Percentiles rank a stretch among this genome's conserved stretches.
phyloP scores from a whole-genome alignment of 2,888 invertebrate species.

The Caenorhabditis imperialis region DNA sequence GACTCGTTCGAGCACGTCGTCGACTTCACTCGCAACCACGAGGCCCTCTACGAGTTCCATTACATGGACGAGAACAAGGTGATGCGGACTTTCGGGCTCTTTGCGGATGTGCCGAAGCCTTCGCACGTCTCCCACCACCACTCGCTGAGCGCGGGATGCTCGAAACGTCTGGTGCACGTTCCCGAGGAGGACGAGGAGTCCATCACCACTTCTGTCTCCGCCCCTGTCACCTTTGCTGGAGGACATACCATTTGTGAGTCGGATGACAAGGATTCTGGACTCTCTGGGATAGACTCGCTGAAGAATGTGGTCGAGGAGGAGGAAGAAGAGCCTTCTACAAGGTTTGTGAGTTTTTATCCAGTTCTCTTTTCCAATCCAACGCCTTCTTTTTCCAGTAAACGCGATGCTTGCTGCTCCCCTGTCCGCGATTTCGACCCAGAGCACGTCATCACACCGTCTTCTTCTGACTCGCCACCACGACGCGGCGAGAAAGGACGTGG shows the following conservation, averaged over 20 bases:
- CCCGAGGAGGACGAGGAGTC: slow-evolving; percentile 47
- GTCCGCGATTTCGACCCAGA: slow-evolving; percentile 57
- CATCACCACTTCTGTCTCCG: slow-evolving; percentile 1
- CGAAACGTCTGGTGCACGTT: slow-evolving; percentile 31
- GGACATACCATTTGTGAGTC: slow-evolving; percentile 5
- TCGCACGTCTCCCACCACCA: slow-evolving; percentile 10
- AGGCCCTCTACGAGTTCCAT: slow-evolving; percentile 91
- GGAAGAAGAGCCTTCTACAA: slow-evolving; percentile 18
- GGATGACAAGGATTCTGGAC: slow-evolving; percentile 57
- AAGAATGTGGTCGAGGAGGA: background rate
- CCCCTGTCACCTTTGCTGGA: slow-evolving; percentile 16
- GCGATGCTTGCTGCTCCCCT: slow-evolving; percentile 75
- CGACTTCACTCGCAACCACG: slow-evolving; percentile 87
- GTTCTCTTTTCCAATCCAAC: background rate
- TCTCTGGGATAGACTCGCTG: slow-evolving; percentile 53
- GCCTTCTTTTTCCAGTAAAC: slow-evolving; percentile 53
- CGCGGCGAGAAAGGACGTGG: slow-evolving; percentile 18
- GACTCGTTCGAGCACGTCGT: slow-evolving; percentile 82
- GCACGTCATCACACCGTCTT: background rate
- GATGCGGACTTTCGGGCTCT: slow-evolving; percentile 58
- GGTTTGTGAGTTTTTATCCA: slow-evolving; percentile 29
- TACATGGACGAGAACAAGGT: slow-evolving; percentile 86
- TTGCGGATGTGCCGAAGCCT: slow-evolving; percentile 32
- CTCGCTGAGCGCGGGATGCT: slow-evolving; percentile 13
- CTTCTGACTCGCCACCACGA: slow-evolving; percentile 2